Evolutionary conservation across 2,113 vertebrate genomes (phyloP).

Genomic region (Taxidea taxus): DNA sequence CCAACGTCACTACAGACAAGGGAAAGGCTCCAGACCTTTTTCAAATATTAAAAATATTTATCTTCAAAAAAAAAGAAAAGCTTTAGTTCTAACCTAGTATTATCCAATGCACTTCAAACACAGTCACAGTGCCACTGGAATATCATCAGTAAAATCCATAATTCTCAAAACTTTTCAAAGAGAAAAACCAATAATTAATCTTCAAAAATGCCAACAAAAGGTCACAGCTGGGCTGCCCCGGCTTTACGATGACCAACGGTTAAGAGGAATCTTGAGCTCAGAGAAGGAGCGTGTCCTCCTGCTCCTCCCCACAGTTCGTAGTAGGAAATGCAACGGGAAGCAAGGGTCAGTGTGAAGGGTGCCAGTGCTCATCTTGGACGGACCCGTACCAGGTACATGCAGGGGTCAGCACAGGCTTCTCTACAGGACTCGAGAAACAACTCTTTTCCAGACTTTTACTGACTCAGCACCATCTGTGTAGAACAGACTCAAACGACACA

Average conservation of each 20-base stretch:
- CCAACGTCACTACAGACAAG: fast-evolving
- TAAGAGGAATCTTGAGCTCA: background rate
- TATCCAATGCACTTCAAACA: background rate
- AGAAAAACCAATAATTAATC: background rate
- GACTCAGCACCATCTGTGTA: fast-evolving
- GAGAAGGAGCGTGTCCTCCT: background rate
- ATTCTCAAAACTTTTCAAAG: background rate
- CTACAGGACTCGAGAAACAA: fast-evolving
- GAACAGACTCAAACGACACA: background rate
- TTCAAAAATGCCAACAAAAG: background rate
- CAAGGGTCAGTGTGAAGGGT: fast-evolving
- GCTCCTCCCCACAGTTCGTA: background rate
- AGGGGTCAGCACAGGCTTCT: fast-evolving
- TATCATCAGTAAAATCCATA: background rate
- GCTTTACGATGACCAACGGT: background rate
- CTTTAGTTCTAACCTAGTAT: background rate
- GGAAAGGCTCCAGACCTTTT: background rate
- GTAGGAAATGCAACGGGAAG: fast-evolving
- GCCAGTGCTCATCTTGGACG: fast-evolving
- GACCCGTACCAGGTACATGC: fast-evolving
- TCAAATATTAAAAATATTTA: background rate
- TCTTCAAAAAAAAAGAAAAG: background rate
- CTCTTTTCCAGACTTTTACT: background rate
- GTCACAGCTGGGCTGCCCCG: fast-evolving
- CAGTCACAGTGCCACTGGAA: fast-evolving